Percentiles rank a stretch among this genome's conserved stretches.
These are phyloP conservation scores for Formicarius rufipectus DNA, from an alignment of 2,113 vertebrate genomes.

Conservation along the genomic window DNA sequence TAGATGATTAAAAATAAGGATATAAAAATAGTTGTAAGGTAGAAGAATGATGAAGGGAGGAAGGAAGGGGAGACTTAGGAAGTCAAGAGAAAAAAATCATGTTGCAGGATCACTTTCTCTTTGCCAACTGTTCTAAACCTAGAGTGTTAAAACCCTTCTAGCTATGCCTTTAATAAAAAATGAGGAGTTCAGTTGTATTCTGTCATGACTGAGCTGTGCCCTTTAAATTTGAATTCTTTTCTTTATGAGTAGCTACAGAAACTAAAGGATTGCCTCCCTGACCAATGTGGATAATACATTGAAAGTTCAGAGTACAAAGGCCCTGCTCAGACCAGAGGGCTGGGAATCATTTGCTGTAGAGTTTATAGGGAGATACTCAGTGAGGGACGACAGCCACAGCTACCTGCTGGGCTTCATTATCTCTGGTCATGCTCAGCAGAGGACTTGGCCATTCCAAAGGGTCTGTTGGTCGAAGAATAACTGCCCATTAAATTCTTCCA, in stretches of 20 bases:
- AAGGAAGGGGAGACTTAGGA: background rate
- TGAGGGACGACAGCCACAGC: background rate
- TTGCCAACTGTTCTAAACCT: background rate
- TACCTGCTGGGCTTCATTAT: background rate
- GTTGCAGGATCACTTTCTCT: background rate
- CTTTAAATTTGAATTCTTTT: background rate
- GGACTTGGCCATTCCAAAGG: background rate
- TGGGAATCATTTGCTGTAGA: background rate
- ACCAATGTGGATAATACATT: too few species aligned
- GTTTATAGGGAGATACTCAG: rapidly evolving
- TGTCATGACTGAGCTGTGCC: background rate
- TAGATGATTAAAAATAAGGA: background rate
- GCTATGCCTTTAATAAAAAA: background rate
- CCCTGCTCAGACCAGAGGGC: background rate
- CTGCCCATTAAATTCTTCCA: background rate
- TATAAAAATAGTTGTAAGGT: background rate
- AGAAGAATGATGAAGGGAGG: background rate
- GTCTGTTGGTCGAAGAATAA: background rate
- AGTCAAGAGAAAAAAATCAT: background rate
- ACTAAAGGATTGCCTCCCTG: background rate
- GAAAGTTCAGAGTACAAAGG: background rate
- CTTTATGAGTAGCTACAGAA: background rate
- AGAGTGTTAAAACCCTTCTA: background rate
- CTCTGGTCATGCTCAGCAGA: background rate
- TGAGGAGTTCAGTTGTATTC: background rate